Conservation (phyloP, 2,797 vertebrate species). For the Notolabrus celidotus region DNA sequence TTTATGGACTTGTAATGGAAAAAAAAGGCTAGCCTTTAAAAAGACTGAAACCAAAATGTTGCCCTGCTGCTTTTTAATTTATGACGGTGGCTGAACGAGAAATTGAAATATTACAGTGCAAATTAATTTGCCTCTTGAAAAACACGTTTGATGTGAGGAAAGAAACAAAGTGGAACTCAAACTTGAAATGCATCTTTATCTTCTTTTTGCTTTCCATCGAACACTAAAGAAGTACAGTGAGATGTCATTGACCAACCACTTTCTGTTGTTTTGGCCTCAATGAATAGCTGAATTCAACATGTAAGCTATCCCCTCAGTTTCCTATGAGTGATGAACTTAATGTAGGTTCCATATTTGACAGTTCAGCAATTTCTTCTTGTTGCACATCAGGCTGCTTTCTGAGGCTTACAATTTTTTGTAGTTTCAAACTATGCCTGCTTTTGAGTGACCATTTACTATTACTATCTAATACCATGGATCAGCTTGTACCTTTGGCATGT, state of each 20-base stretch:
- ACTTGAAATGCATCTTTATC: too few species aligned
- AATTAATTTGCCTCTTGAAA: background rate
- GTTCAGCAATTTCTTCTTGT: slow-evolving; percentile 1
- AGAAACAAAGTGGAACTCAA: too few species aligned
- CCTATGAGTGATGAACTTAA: background rate
- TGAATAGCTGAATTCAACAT: too few species aligned
- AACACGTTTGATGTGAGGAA: too few species aligned
- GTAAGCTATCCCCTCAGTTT: too few species aligned
- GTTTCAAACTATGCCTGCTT: background rate
- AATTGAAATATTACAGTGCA: slow-evolving; percentile 3
- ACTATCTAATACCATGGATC: background rate
- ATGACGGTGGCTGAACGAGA: slow-evolving; percentile 2
- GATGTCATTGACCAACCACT: too few species aligned
- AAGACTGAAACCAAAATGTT: background rate
- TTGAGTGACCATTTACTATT: too few species aligned
- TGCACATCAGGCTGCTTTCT: background rate
- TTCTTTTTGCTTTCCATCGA: too few species aligned
- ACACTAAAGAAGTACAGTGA: too few species aligned
- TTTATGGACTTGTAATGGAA: background rate
- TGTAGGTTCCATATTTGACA: background rate
- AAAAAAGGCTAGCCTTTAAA: background rate
- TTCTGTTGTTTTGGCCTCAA: too few species aligned
- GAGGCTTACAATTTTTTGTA: background rate
- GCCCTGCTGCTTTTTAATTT: background rate
- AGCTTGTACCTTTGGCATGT: background rate